Percentiles rank a stretch among this genome's conserved stretches.
These are phyloP conservation scores for Drosophila mulleri DNA, from an alignment of 2,888 invertebrate species.

Conservation along the genomic window DNA sequence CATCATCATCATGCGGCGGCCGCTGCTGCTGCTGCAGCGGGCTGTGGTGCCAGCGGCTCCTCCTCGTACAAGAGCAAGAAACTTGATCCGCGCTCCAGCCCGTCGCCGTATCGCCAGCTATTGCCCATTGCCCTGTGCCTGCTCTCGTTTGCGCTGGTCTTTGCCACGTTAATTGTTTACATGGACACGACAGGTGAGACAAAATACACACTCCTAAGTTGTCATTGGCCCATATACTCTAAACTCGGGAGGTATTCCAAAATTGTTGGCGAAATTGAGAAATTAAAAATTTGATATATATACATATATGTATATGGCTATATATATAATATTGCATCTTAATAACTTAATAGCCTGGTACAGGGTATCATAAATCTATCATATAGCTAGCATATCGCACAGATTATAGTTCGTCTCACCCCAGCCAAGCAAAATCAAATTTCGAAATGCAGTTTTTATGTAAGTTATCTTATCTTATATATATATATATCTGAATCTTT, in stretches of 20 bases:
- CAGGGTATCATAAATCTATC: background rate
- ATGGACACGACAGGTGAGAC: conserved; percentile 92
- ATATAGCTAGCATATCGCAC: background rate
- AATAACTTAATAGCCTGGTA: background rate
- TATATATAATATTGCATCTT: no score
- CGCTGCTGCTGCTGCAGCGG: conserved; percentile 41
- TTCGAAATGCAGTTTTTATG: background rate
- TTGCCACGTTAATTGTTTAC: conserved; percentile 91
- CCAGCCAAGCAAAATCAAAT: no score
- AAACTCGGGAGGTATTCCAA: background rate
- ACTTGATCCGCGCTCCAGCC: conserved; percentile 83
- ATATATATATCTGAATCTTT: no score
- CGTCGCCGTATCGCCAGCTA: conserved; percentile 85
- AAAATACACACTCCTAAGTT: conserved; percentile 2
- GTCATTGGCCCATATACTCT: background rate
- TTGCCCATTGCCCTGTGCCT: conserved; percentile 90
- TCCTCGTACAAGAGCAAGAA: conserved; percentile 83
- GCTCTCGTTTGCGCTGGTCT: conserved; percentile 92
- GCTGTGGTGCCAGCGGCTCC: conserved; percentile 41
- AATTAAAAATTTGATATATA: no score
- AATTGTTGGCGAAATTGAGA: no score
- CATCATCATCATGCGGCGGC: conserved; percentile 49
- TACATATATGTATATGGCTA: background rate
- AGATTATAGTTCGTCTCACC: background rate
- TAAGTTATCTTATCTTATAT: background rate